A percentile compares a stretch with the other conserved stretches of the same genome.
Evolutionary conservation across 2,888 invertebrate genomes (phyloP).

Genomic region (Cheilosia urbana): DNA sequence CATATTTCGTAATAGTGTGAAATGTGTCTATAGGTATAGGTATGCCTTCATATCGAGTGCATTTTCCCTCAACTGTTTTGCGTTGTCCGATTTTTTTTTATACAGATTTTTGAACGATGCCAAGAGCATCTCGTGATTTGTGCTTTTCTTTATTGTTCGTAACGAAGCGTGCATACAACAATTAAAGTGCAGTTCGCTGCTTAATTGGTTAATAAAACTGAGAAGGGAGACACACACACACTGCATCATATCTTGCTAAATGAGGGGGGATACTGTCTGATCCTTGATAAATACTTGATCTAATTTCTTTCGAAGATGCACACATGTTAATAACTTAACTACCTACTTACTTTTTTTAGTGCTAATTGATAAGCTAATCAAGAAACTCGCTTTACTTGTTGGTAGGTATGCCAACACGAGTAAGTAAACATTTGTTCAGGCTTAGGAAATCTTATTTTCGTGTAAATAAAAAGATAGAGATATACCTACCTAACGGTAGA

Average conservation of each 20-base stretch:
- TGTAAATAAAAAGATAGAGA: constrained; percentile 19
- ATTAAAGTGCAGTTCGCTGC: constrained; percentile 17
- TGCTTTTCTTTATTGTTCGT: constrained; percentile 15
- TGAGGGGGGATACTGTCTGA: constrained; percentile 13
- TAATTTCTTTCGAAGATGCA: constrained; percentile 37
- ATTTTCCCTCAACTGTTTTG: background rate
- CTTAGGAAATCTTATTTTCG: constrained; percentile 15
- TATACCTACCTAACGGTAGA: background rate
- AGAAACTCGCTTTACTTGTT: constrained; percentile 50
- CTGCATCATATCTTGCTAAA: too few species aligned
- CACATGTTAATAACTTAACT: background rate
- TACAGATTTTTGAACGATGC: constrained; percentile 34
- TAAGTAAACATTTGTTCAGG: constrained; percentile 30
- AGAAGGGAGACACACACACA: constrained; percentile 25
- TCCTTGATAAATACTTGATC: constrained; percentile 37
- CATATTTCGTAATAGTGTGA: constrained; percentile 63
- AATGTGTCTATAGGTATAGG: background rate
- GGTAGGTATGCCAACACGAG: constrained; percentile 13
- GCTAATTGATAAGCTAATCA: constrained; percentile 51
- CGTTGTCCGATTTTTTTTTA: background rate
- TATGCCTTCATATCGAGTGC: constrained; percentile 1
- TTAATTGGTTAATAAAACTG: constrained; percentile 56
- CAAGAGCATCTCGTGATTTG: constrained; percentile 49
- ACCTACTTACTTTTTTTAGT: background rate
- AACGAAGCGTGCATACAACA: constrained; percentile 7